Base-by-base conservation (phyloP, 1,140 invertebrate species). In the Bactericera cockerelli region DNA sequence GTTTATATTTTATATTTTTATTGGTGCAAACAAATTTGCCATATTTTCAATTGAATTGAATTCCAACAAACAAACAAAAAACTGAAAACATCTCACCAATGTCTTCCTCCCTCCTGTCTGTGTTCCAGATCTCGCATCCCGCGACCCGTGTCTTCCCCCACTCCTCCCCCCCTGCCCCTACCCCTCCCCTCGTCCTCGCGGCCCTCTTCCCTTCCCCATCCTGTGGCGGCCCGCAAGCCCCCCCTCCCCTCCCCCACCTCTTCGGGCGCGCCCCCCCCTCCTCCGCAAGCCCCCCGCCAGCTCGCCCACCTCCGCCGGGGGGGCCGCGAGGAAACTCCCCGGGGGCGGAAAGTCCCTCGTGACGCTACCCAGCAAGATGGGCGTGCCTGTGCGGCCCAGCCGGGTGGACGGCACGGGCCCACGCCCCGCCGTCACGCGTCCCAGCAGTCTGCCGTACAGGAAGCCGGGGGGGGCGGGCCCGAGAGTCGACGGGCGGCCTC, bases 71-170 rank as follows among this genome's bases (percentile, higher is more conserved):
- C n/a, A n/a, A n/a, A n/a, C n/a, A n/a, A n/a, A n/a, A n/a, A n/a
- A n/a, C n/a, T n/a, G n/a, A n/a, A n/a, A n/a, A n/a, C n/a, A n/a
- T n/a, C 25, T 56, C 55, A 31, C 28, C 13, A 31, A 31, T 31
- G 28, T 31, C 28, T 31, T 31, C 4, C n/a, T n/a, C 13, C 13
- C 28, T 13, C 28, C 28, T 31, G 4, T 31, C 28, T 49, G 4
- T n/a, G 4, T n/a, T n/a, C 61, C 21, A 64, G 63, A 36, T 86
- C 84, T 1, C 80, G 81, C 64, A 87, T 87, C 66, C 84, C 84
- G 8, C 71, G 83, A 24, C 78, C 79, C 25, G 77, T 87, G 10
- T 79, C 77, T 3, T 81, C 79, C 1, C 79, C 80, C 1, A 26
- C 33, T 6, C 22, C 38, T 4, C 8, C 53, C 33, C 55, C 28